A percentile compares a stretch with the other conserved stretches of the same genome.
phyloP scores from a whole-genome alignment of 53 echinoderm and acorn worm genomes.

The Henricia sp. region DNA sequence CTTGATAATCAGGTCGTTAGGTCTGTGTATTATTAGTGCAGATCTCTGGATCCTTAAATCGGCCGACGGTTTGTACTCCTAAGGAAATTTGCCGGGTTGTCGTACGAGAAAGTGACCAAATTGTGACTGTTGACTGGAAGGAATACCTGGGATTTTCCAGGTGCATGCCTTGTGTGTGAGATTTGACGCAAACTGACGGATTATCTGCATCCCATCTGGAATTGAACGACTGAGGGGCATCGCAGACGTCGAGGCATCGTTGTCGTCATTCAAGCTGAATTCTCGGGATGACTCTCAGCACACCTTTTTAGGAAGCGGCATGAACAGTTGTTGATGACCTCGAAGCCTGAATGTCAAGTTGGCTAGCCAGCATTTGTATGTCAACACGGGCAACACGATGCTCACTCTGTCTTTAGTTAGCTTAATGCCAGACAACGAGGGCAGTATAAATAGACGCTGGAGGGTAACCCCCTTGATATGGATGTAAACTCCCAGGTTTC shows the following conservation, averaged over 20 bases:
- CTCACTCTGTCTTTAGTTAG: not conserved
- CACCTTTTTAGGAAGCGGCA: conserved; percentile 43
- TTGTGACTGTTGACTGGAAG: not conserved
- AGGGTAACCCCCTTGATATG: too few species aligned
- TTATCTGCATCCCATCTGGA: too few species aligned
- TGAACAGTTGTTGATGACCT: conserved; percentile 20
- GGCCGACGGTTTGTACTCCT: not conserved
- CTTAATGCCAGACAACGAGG: too few species aligned
- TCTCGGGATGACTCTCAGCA: not conserved
- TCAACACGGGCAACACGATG: conserved; percentile 14
- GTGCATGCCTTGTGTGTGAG: not conserved
- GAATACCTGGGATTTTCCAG: conserved; percentile 36
- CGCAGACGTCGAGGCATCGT: not conserved
- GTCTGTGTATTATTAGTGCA: too few species aligned
- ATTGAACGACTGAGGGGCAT: not conserved
- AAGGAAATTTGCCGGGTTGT: not conserved
- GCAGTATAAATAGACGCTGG: too few species aligned
- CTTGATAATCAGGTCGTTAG: not conserved
- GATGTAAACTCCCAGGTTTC: too few species aligned
- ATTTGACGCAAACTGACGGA: not conserved
- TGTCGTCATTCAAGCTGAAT: conserved; percentile 26
- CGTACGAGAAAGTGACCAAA: not conserved
- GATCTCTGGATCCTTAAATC: not conserved
- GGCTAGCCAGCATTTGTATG: not conserved
- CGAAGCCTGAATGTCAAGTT: conserved; percentile 30